Evolutionary conservation across 37 sponge, comb jelly and placozoan genomes (phyloP).

Genomic region (Halisarca cf. caerulea): DNA sequence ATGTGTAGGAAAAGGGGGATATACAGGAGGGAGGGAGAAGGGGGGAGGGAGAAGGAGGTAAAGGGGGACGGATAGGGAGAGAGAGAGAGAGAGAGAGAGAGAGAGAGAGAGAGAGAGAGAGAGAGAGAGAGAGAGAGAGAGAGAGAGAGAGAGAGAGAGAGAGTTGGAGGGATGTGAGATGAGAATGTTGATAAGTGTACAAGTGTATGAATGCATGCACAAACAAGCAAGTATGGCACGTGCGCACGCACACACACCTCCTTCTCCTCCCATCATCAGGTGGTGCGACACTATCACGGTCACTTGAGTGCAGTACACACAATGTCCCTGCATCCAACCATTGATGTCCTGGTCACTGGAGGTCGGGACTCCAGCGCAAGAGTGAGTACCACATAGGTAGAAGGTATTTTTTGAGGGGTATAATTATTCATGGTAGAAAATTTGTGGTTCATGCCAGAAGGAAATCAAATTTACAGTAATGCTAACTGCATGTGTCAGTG

Average conservation of each 20-base stretch:
- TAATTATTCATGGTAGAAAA: neutral
- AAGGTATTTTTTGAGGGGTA: too few species aligned
- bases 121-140: neutral
- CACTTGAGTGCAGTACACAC: slow-evolving; percentile 96
- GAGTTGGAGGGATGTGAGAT: neutral
- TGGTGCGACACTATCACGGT: slow-evolving; percentile 97
- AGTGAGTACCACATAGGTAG: too few species aligned
- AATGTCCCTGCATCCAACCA: slow-evolving; percentile 89
- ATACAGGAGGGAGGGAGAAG: neutral
- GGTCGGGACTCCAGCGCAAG: slow-evolving; percentile 92
- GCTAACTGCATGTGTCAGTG: too few species aligned
- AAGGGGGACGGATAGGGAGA: too few species aligned
- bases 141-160: neutral
- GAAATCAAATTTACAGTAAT: neutral
- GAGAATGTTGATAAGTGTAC: too few species aligned
- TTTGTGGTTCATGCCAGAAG: neutral
- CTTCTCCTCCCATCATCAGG: slow-evolving; percentile 41
- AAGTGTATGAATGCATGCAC: too few species aligned
- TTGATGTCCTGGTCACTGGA: slow-evolving; percentile 91
- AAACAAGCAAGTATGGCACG: too few species aligned
- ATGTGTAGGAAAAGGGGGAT: neutral
- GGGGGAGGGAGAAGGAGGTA: neutral
- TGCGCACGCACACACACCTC: too few species aligned
- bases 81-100: slow-evolving; percentile 6
- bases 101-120: slow-evolving; percentile 21